Base-by-base conservation (phyloP, 2,797 vertebrate species). In the Chelon auratus region DNA sequence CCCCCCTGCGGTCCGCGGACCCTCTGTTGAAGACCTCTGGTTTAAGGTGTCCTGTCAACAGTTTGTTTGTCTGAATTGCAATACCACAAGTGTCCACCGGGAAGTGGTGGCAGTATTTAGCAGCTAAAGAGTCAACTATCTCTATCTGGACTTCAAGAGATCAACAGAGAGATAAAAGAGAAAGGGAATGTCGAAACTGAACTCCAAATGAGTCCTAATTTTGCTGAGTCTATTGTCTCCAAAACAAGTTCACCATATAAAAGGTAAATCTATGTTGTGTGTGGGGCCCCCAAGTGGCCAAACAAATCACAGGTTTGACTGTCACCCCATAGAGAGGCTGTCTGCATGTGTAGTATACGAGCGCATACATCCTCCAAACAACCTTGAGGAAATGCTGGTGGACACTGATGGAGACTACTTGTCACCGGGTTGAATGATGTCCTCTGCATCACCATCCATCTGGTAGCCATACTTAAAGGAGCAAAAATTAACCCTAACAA, bases 401-500 rank as follows among this genome's bases (percentile, higher is more conserved):
- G 68, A 47, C 48, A 5, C 22, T 75, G 81, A 82, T 61, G 62
- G 67, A 82, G 63, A n/a, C 56, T 22, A 3, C 39, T 40, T 78
- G 65, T 71, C 62, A 63, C 48, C 37, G 36, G 55, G 50, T 83
- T 82, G 54, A 80, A 81, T 66, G 4, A 82, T 60, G 60, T 51
- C 5, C 12, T 59, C 66, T 62, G 58, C 30, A 39, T 5, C 33
- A 53, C 37, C 63, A 47, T 66, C 51, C 79, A 81, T 63, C 75
- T 63, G 10, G n/a, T 33, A 13, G 45, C 40, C 52, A 69, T 18
- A 64, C 26, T 24, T 57, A 20, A 55, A 37, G 33, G n/a, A 20
- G 9, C 39, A 42, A 63, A 71, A 43, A 53, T 51, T 9, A 52
- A 63, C 47, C 10, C 12, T 30, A 60, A 69, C 53, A 52, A 62